A percentile compares a stretch with the other conserved stretches of the same genome.
phyloP scores from a whole-genome alignment of 2,888 invertebrate species.

The Leptopilina syphax region DNA sequence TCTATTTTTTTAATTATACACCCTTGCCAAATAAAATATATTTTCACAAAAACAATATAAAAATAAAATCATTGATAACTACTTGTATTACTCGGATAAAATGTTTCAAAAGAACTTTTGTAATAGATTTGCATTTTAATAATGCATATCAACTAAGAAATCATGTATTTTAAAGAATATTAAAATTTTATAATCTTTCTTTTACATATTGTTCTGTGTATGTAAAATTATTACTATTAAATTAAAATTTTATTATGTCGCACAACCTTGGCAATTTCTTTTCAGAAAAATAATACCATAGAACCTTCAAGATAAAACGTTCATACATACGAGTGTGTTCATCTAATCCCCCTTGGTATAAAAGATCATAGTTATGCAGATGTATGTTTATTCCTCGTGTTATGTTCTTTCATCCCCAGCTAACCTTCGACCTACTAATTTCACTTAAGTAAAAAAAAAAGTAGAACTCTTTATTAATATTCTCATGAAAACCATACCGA shows the following conservation, averaged over 20 bases:
- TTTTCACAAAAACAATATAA: not conserved
- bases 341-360: slow-evolving; percentile 25
- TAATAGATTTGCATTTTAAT: no score
- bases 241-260: slow-evolving; percentile 9
- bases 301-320: slow-evolving; percentile 20
- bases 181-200: not conserved
- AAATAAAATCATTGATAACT: no score
- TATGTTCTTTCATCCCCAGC: not conserved
- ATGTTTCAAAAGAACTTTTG: no score
- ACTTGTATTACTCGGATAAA: no score
- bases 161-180: no score
- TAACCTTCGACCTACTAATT: slow-evolving; percentile 15
- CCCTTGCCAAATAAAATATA: not conserved
- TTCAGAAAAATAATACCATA: slow-evolving; percentile 12
- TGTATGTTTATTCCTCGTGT: slow-evolving; percentile 23
- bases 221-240: not conserved
- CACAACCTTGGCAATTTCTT: slow-evolving; percentile 2
- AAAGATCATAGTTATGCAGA: slow-evolving; percentile 30
- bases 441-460: not conserved
- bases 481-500: not conserved
- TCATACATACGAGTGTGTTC: slow-evolving; percentile 7
- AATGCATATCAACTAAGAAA: no score
- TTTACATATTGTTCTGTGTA: not conserved
- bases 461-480: not conserved
- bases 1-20: not conserved